Conservation (phyloP, 2,113 vertebrate genomes). For the Cygnus buccinator region DNA sequence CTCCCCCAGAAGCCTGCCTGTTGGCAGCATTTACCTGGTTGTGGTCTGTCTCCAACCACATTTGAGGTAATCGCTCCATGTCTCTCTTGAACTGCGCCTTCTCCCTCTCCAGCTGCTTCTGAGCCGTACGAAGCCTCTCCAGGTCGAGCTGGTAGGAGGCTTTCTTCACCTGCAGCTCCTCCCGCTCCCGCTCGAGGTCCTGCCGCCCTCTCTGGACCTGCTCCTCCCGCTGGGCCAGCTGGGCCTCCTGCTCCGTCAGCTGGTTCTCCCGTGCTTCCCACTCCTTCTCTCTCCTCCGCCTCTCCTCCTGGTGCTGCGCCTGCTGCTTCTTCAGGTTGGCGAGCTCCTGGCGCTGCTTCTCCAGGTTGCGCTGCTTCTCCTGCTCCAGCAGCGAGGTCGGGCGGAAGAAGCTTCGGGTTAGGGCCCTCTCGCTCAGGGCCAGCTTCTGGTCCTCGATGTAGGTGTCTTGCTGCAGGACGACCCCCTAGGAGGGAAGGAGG, state of each 20-base stretch:
- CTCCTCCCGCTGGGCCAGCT: conserved; percentile 79
- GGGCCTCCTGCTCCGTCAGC: conserved; percentile 80
- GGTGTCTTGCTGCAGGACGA: conserved; percentile 95
- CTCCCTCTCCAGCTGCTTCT: conserved; percentile 90
- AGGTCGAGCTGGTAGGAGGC: conserved; percentile 87
- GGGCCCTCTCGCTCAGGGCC: conserved; percentile 82
- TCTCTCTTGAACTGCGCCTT: conserved; percentile 83
- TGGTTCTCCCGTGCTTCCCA: conserved; percentile 87
- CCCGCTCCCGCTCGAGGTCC: conserved; percentile 80
- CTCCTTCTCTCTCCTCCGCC: conserved; percentile 81
- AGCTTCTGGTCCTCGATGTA: conserved; percentile 95
- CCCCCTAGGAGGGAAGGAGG: conserved; percentile 73
- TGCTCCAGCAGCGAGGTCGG: conserved; percentile 91
- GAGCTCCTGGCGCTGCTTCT: conserved; percentile 94
- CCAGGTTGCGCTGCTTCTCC: conserved; percentile 96
- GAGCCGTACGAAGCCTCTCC: conserved; percentile 86
- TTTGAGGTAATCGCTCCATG: conserved; percentile 76
- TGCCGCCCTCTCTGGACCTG: conserved; percentile 72
- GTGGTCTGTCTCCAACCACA: conserved; percentile 17
- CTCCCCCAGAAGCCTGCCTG: neutral
- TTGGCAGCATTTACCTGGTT: conserved; percentile 41
- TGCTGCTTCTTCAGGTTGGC: conserved; percentile 91
- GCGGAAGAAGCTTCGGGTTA: conserved; percentile 76
- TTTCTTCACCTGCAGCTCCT: conserved; percentile 81
- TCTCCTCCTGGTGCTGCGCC: conserved; percentile 88